phyloP scores from a whole-genome alignment of 2,797 vertebrate species.

The Myotis daubentonii region DNA sequence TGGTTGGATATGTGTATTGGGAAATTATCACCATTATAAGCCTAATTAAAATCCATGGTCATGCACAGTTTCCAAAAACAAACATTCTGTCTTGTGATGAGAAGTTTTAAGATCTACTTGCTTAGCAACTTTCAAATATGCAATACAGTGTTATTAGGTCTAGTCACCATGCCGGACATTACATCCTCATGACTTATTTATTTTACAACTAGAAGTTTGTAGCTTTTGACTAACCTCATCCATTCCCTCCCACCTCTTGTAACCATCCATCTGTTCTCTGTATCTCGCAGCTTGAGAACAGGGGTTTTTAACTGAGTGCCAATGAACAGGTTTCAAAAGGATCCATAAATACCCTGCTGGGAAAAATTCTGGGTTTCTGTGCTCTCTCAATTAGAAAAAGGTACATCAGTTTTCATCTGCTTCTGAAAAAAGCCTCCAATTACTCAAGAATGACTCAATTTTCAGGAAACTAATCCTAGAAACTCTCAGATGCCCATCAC shows the following conservation, averaged over 20 bases:
- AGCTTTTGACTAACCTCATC: not conserved
- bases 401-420: not conserved
- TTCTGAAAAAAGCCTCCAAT: not conserved
- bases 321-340: not conserved
- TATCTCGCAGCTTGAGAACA: not conserved
- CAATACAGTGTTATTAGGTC: not conserved
- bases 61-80: not conserved
- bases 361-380: not conserved
- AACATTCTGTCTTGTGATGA: not conserved
- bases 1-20: not conserved
- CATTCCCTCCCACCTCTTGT: not conserved
- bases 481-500: not conserved
- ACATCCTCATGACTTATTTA: not conserved
- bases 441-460: not conserved
- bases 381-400: not conserved
- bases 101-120: not conserved
- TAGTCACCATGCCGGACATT: not conserved
- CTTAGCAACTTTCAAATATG: not conserved
- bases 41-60: not conserved
- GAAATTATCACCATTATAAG: not conserved
- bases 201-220: not conserved
- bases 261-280: not conserved
- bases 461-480: not conserved
- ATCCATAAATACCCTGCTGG: not conserved
- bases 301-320: not conserved